Base-by-base conservation (phyloP, 2,797 vertebrate species). In the Anabas testudineus region DNA sequence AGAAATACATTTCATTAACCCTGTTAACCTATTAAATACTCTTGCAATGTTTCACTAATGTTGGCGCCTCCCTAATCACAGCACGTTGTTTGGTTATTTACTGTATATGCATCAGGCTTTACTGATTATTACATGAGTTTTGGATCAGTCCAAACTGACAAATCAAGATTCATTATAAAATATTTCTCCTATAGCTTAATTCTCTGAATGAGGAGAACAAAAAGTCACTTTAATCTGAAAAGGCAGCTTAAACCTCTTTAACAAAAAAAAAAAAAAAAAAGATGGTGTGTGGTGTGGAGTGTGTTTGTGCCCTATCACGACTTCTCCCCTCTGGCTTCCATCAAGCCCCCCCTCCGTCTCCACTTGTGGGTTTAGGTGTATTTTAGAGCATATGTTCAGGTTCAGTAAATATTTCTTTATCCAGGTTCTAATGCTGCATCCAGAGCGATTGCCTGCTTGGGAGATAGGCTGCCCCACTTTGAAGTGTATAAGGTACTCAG, bases 371-470 rank as follows among this genome's bases (percentile, higher is more conserved):
- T 87, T 86, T 74, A 73, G 42, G 64, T 82, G 71, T 64, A 72
- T 81, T 85, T 84, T 56, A 71, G 63, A 82, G 78, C 68, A 76
- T 73, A 83, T 81, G 83, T 88, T 87, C 64, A 83, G 79, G 79
- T 78, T 78, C 48, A 74, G 74, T 81, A 81, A 84, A 87, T 78
- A 74, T 86, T 86, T 85, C 83, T 88, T 90, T 82, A 84, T 81
- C 67, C 78, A 32, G 74, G 47, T 79, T 80, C 74, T 81, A 83
- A 84, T 80, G 81, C 81, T 76, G 64, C 81, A 78, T 86, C 83
- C 78, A 62, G 53, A 74, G 76, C 41, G 54, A 73, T 64, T 76
- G 74, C 57, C 72, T 82, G 76, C 71, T 62, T 64, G 54, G 79
- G 71, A 86, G 86, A 84, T 84, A 76, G 71, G 69, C 56, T 81